Base-by-base conservation (phyloP, 2,888 invertebrate species). In the Nezara viridula region DNA sequence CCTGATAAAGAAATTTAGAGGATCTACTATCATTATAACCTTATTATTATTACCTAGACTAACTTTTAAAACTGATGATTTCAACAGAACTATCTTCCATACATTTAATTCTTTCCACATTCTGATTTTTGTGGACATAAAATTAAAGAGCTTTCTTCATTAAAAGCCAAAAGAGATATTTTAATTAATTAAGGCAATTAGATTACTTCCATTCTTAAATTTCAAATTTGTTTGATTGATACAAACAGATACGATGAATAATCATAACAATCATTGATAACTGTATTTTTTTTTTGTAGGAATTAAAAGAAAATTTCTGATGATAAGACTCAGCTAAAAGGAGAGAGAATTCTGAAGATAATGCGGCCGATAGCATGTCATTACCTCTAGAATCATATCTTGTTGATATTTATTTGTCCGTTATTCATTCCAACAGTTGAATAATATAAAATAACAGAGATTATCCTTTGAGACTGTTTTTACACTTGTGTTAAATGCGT, bases 361-460 rank as follows among this genome's bases (percentile, higher is more conserved):
- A 86, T 86, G 55, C 86, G 86, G 86, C 86, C 55, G 86, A 52
- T 86, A 86, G 86, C 86, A 86, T 86, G 55, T 55, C 86, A 86
- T 86, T 86, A 86, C 86, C 44, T 32, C 55, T 55, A 52, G 55
- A 86, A 47, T 86, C 55, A 86, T 52, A 86, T 55, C 86, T 86
- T 86, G 86, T 86, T 86, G 86, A 86, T 86, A 86, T 86, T 86
- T 40, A 24, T 44, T 55, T 86, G 86, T 55, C 86, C 50, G 86
- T 55, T 86, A 86, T 86, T 86, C 86, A 86, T 86, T 86, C 86
- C 86, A 55, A 60, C 86, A 86, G 55, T 40, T 86, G 52, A 86
- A 40, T 81, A 81, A 86, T 86, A 55, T 86, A 86, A 52, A 86
- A 86, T 86, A 52, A 55, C 55, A 55, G 55, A 86, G 49, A 86